Evolutionary conservation across 1,140 invertebrate genomes (phyloP).

Genomic region (Drosophila kepulauana): DNA sequence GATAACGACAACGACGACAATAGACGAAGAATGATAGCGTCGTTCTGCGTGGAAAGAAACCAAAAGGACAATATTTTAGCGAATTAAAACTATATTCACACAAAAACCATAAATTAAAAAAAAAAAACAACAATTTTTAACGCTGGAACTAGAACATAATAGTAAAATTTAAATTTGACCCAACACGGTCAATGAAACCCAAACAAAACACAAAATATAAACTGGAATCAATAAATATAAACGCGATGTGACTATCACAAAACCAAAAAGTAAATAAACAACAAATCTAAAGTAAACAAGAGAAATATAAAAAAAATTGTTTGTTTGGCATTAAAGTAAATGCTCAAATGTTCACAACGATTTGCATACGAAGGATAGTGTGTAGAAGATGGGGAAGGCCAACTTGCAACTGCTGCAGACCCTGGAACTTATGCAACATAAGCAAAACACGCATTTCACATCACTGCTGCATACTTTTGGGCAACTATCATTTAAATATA

Average conservation of each 20-base stretch:
- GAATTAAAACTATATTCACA: background rate
- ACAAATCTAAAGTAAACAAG: background rate
- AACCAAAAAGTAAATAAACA: slow-evolving; percentile 14
- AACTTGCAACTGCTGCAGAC: too few relatives aligned
- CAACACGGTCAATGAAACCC: background rate
- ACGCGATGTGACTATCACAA: slow-evolving; percentile 19
- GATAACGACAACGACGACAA: slow-evolving; percentile 47
- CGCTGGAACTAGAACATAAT: background rate
- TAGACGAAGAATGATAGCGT: slow-evolving; percentile 64
- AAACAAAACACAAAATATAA: slow-evolving; percentile 17
- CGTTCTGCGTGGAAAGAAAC: slow-evolving; percentile 36
- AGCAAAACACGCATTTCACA: too few relatives aligned
- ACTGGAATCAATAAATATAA: slow-evolving; percentile 12
- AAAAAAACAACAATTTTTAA: background rate
- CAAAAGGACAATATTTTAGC: slow-evolving; percentile 8
- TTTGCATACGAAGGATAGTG: too few relatives aligned
- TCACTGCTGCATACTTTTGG: too few relatives aligned
- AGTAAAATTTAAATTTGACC: background rate
- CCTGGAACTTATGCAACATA: too few relatives aligned
- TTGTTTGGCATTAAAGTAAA: slow-evolving; percentile 45
- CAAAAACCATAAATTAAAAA: background rate
- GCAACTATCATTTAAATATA: too few relatives aligned
- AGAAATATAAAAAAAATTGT: background rate
- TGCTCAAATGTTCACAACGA: slow-evolving; percentile 31
- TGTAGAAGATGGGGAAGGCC: background rate